These are phyloP conservation scores for Phyllotis vaccarum DNA, from an alignment of 2,797 vertebrate species.

Conservation along the genomic window DNA sequence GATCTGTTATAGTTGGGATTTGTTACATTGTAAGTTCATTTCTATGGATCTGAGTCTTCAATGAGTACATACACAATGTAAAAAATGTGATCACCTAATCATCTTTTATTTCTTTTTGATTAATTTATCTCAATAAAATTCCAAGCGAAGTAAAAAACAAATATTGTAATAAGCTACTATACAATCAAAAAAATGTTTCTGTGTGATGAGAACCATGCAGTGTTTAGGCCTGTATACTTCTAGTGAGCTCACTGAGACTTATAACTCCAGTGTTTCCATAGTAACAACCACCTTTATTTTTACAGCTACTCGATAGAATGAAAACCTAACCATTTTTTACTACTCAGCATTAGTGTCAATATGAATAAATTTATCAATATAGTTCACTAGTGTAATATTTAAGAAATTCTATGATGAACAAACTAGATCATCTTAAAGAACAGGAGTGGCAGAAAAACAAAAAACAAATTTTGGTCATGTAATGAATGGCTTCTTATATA, in stretches of 20 bases:
- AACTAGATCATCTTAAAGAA: too few relatives aligned
- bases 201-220: too few relatives aligned
- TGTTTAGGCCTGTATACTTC: too few relatives aligned
- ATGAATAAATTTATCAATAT: neutral
- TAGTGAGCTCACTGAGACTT: neutral
- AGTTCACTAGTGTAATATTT: neutral
- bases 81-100: neutral
- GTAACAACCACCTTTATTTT: neutral
- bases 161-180: neutral
- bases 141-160: neutral
- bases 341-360: neutral
- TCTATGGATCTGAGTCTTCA: neutral
- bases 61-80: neutral
- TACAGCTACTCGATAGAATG: neutral
- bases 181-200: neutral
- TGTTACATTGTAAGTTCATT: neutral
- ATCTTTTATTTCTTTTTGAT: neutral
- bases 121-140: neutral
- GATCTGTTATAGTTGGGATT: too few relatives aligned
- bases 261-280: neutral
- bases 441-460: neutral
- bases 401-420: neutral
- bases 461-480: neutral
- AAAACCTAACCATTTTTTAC: neutral
- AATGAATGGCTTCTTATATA: too few relatives aligned